Evolutionary conservation across 2,888 invertebrate genomes (phyloP).

Genomic region (Chrysotoxum bicinctum): DNA sequence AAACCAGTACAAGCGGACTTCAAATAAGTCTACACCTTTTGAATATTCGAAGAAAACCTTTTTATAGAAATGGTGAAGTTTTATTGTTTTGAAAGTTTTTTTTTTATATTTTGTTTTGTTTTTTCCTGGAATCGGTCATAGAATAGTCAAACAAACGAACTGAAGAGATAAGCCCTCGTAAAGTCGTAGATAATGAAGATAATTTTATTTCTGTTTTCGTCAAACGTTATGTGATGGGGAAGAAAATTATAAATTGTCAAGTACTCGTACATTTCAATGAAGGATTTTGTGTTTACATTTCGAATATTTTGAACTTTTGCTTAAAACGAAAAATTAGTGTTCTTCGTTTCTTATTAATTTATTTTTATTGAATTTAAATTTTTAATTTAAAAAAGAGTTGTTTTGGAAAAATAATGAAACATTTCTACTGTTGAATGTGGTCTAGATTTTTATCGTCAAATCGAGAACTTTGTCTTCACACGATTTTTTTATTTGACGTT

Average conservation of each 20-base stretch:
- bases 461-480: too few species aligned
- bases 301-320: background rate
- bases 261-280: conserved; percentile 14
- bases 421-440: too few species aligned
- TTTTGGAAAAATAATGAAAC: background rate
- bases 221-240: conserved; percentile 24
- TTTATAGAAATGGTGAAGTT: conserved; percentile 6
- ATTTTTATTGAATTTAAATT: background rate
- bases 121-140: background rate
- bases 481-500: background rate
- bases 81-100: background rate
- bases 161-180: conserved; percentile 39
- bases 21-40: background rate
- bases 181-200: conserved; percentile 55
- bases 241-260: background rate
- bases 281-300: background rate
- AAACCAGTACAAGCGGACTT: background rate
- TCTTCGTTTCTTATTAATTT: background rate
- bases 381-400: background rate
- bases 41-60: background rate
- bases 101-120: conserved; percentile 6
- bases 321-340: background rate
- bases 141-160: conserved; percentile 30
- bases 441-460: background rate
- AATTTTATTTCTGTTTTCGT: conserved; percentile 55